phyloP scores from a whole-genome alignment of 2,113 vertebrate genomes.

The Cervus canadensis region DNA sequence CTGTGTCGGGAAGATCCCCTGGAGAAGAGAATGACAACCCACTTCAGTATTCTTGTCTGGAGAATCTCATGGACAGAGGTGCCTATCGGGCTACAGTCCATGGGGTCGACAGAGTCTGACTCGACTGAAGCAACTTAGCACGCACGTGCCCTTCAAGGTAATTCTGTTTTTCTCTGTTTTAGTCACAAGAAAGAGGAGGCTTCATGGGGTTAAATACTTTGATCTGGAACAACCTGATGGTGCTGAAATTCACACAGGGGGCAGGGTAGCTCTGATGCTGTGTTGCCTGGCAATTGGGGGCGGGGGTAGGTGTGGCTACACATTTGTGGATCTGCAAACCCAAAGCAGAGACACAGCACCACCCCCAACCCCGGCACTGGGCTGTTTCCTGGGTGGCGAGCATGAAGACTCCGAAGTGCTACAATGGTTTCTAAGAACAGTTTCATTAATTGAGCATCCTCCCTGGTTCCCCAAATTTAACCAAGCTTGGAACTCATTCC shows the following conservation, averaged over 20 bases:
- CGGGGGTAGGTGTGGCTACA: fast-evolving
- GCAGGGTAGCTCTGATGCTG: too few relatives aligned
- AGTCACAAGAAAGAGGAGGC: neutral
- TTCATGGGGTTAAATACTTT: neutral
- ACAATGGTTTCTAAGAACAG: neutral
- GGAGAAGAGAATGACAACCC: neutral
- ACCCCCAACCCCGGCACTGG: fast-evolving
- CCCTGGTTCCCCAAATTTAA: neutral
- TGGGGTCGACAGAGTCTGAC: neutral
- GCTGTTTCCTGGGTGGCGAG: fast-evolving
- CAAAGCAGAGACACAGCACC: too few relatives aligned
- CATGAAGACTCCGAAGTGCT: neutral
- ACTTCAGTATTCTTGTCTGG: neutral
- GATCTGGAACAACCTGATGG: neutral
- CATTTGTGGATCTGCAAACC: too few relatives aligned
- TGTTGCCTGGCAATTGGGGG: neutral
- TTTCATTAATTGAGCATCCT: neutral
- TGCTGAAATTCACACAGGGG: fast-evolving
- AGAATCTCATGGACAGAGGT: neutral
- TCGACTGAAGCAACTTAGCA: neutral
- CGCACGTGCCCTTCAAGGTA: neutral
- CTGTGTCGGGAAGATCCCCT: neutral
- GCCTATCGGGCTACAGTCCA: neutral
- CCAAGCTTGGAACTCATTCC: neutral
- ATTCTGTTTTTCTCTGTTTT: neutral